phyloP scores from a whole-genome alignment of 2,888 invertebrate species.

The Orthosia incerta region DNA sequence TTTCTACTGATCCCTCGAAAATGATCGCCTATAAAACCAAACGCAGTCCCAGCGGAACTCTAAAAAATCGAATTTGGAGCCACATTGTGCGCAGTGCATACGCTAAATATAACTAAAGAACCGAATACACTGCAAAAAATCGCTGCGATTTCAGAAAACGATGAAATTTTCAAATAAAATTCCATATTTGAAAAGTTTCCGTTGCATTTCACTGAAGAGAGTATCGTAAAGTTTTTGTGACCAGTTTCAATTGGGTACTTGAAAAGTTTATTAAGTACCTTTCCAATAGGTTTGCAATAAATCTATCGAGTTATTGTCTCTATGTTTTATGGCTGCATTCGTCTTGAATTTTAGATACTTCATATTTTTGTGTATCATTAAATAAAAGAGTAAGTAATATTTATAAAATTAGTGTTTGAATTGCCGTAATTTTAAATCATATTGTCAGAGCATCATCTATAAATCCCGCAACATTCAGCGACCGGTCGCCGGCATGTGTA shows the following conservation, averaged over 20 bases:
- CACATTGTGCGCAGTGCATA: slow-evolving; percentile 81
- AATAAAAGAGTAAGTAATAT: background rate
- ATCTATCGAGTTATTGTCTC: slow-evolving; percentile 14
- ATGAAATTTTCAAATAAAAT: slow-evolving; percentile 45
- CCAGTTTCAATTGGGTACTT: slow-evolving; percentile 50
- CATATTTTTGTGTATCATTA: background rate
- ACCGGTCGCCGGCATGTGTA: slow-evolving; percentile 58
- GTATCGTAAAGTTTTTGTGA: slow-evolving; percentile 49
- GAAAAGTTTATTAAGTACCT: slow-evolving; percentile 54
- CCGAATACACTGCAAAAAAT: slow-evolving; percentile 53
- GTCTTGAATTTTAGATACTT: background rate
- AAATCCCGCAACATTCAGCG: slow-evolving; percentile 28
- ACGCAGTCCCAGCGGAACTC: slow-evolving; percentile 81
- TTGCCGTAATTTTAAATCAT: slow-evolving; percentile 1
- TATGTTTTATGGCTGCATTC: slow-evolving; percentile 33
- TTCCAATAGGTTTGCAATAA: slow-evolving; percentile 39
- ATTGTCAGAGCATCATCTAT: slow-evolving; percentile 15
- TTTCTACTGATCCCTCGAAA: slow-evolving; percentile 86
- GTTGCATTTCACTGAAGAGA: slow-evolving; percentile 43
- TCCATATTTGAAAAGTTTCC: slow-evolving; percentile 55
- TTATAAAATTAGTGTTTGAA: background rate
- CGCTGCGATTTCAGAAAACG: slow-evolving; percentile 25
- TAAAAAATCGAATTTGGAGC: slow-evolving; percentile 82
- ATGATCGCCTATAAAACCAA: slow-evolving; percentile 85
- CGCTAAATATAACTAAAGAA: slow-evolving; percentile 69